These are phyloP conservation scores for Telmatochromis sp. DNA, from an alignment of 2,113 vertebrate species.

Conservation along the genomic window DNA sequence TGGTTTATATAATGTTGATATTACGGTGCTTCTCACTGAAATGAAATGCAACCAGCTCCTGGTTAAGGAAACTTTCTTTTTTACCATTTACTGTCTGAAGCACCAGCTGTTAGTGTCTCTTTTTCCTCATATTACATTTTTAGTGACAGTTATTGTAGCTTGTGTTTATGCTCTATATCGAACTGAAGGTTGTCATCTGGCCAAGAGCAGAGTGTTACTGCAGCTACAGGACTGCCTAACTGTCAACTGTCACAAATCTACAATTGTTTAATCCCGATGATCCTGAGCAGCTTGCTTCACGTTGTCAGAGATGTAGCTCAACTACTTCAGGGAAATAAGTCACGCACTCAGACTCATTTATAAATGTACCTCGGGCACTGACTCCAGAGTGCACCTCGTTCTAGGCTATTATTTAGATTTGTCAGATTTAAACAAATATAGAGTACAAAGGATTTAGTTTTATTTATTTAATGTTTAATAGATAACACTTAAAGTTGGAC, in stretches of 20 bases:
- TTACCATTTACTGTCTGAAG: background rate
- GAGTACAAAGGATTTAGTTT: accelerated
- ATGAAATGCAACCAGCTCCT: background rate
- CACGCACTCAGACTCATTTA: background rate
- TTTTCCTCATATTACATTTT: background rate
- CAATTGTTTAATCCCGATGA: background rate
- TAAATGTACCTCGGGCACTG: background rate
- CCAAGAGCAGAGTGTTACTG: background rate
- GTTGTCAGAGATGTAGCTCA: background rate
- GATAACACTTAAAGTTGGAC: background rate
- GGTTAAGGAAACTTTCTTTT: background rate
- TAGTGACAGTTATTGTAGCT: background rate
- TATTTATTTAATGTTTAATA: background rate
- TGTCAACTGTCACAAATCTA: background rate
- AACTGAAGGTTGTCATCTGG: background rate
- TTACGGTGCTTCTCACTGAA: accelerated
- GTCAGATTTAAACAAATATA: background rate
- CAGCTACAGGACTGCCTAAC: background rate
- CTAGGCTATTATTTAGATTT: background rate
- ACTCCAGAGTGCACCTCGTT: accelerated
- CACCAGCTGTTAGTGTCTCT: accelerated
- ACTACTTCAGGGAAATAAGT: background rate
- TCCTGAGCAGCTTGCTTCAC: background rate
- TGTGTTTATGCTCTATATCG: accelerated
- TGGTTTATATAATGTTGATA: background rate